Conservation (phyloP, 2,797 vertebrate species). For the Semaprochilodus insignis region DNA sequence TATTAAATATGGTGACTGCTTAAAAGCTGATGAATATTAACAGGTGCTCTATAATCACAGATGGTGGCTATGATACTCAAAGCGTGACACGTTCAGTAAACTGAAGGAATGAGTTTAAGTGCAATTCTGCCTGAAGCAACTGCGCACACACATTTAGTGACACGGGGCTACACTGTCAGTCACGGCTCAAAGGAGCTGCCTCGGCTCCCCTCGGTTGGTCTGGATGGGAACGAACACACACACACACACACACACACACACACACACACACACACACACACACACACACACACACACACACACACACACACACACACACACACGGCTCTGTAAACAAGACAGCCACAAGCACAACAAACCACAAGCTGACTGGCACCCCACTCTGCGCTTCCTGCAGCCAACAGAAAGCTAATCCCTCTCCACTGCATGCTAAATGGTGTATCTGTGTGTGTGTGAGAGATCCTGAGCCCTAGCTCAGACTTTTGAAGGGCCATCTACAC, state of each 20-base stretch:
- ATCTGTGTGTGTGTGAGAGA: slow-evolving; percentile 27
- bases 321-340: slow-evolving; percentile 71
- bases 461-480: slow-evolving; percentile 3
- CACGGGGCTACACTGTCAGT: slow-evolving; percentile 37
- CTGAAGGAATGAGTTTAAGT: slow-evolving; percentile 25
- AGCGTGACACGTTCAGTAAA: neutral
- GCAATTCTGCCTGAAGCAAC: slow-evolving; percentile 33
- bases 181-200: slow-evolving; percentile 41
- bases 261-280: slow-evolving; percentile 25
- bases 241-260: slow-evolving; percentile 28
- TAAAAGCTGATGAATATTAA: neutral
- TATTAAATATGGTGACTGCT: neutral
- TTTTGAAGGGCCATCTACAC: neutral
- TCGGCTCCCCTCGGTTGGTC: slow-evolving; percentile 14
- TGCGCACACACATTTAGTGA: neutral
- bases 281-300: slow-evolving; percentile 22
- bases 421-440: slow-evolving; percentile 8
- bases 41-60: neutral
- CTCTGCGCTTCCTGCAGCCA: slow-evolving; percentile 33
- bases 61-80: neutral
- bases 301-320: slow-evolving; percentile 56
- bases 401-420: slow-evolving; percentile 48
- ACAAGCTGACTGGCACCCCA: slow-evolving; percentile 58
- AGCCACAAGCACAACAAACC: slow-evolving; percentile 75
- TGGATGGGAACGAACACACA: slow-evolving; percentile 20